Base-by-base conservation (phyloP, 1,140 invertebrate genomes). In the Halyomorpha halys region DNA sequence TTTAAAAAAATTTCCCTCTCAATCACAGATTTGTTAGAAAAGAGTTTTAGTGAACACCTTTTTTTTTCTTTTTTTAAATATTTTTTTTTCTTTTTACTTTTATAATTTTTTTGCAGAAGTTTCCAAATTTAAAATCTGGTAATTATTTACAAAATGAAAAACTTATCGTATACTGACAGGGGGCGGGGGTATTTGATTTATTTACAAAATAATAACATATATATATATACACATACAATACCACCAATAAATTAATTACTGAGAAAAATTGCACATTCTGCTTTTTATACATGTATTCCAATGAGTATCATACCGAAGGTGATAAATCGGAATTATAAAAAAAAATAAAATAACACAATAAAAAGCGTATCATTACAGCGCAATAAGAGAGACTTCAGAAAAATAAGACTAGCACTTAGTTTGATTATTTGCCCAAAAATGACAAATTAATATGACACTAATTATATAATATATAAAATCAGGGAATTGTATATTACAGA, bases 11-110 rank as follows among this genome's bases (percentile, higher is more conserved):
- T 49, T 49, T 23, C 23, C 23, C 23, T 56, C 15, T 23, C 23
- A 56, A 56, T 56, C 53, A 56, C 53, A 56, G 53, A 56, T 56
- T 56, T 56, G 53, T 56, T 56, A 56, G 23, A 25, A 23, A 56
- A 16, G 27, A 23, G 18, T 56, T 56, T 23, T 25, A 56, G 18
- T 56, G 53, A 56, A 56, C 53, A 56, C 53, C 9, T 56, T 56
- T 56, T 56, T 56, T 56, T 25, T 56, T 25, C 27, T 56, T 39
- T 8, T 39, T 39, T 39, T 39, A 39, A 39, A n/a, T n/a, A n/a
- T n/a, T n/a, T n/a, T 56, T 56, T 56, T 21, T 56, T 23, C 14
- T 23, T 13, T 13, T 23, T 5, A 53, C 4, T 19, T 53, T 56
- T 56, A 56, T 8, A 56, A 25, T 21, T 2, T 13, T 4, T 56